Percentiles rank a stretch among this genome's conserved stretches.
phyloP scores from a whole-genome alignment of 2,888 invertebrate species.

The Baronia brevicornis region DNA sequence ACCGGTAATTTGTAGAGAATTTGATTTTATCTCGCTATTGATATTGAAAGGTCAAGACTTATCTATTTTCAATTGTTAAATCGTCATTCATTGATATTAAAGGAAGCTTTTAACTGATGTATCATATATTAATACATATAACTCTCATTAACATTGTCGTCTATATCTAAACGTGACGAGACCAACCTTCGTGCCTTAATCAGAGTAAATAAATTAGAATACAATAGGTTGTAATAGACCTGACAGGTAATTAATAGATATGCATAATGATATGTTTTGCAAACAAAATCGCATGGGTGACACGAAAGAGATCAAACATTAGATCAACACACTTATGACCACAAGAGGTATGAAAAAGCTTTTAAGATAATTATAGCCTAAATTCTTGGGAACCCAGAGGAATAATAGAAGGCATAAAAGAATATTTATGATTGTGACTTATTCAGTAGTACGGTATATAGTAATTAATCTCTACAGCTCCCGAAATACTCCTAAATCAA shows the following conservation, averaged over 20 bases:
- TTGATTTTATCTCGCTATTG: too few species aligned
- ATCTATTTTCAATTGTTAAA: too few species aligned
- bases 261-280: constrained; percentile 28
- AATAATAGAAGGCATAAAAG: too few species aligned
- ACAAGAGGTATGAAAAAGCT: too few species aligned
- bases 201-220: constrained; percentile 63
- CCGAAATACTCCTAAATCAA: too few species aligned
- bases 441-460: too few species aligned
- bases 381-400: too few species aligned
- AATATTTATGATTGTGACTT: too few species aligned
- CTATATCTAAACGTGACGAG: constrained; percentile 52
- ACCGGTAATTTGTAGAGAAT: too few species aligned
- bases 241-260: constrained; percentile 55
- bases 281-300: constrained; percentile 14
- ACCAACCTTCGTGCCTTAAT: constrained; percentile 55
- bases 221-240: constrained; percentile 58
- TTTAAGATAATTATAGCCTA: too few species aligned
- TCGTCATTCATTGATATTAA: constrained; percentile 17
- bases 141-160: constrained; percentile 38
- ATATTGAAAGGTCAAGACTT: too few species aligned
- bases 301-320: constrained; percentile 8
- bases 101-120: constrained; percentile 13
- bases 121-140: constrained; percentile 16
- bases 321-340: constrained; percentile 1
- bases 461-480: too few species aligned